These are phyloP conservation scores for Siniperca obscura DNA, from an alignment of 2,797 vertebrate species.

Conservation along the genomic window DNA sequence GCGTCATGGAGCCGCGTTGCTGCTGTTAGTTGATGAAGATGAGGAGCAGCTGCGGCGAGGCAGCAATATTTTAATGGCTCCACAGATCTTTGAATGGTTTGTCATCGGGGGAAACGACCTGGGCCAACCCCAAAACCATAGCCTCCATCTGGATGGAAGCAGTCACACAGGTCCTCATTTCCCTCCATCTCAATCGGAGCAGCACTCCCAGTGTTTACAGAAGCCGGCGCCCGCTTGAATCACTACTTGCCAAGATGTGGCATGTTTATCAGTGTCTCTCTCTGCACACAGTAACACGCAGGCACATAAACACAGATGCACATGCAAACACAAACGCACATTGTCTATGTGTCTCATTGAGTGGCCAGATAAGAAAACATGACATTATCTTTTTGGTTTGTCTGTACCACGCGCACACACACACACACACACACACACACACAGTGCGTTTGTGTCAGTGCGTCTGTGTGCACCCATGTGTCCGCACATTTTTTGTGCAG, in stretches of 20 bases:
- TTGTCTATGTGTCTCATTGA: slow-evolving; percentile 64
- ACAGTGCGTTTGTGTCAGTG: not conserved
- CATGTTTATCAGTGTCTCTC: slow-evolving; percentile 71
- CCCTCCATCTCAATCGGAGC: slow-evolving; percentile 67
- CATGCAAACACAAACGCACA: slow-evolving; percentile 61
- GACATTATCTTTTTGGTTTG: slow-evolving; percentile 69
- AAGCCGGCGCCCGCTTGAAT: slow-evolving; percentile 59
- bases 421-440: slow-evolving; percentile 18
- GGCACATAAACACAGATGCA: slow-evolving; percentile 60
- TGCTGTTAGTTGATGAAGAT: slow-evolving; percentile 65
- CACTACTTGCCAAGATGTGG: slow-evolving; percentile 69
- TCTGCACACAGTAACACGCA: slow-evolving; percentile 43
- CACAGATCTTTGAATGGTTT: slow-evolving; percentile 64
- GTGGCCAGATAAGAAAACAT: slow-evolving; percentile 76
- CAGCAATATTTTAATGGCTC: slow-evolving; percentile 64
- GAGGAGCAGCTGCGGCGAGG: slow-evolving; percentile 64
- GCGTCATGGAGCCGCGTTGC: slow-evolving; percentile 31
- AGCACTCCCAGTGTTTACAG: slow-evolving; percentile 64
- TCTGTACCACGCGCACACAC: slow-evolving; percentile 15
- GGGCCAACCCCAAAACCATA: slow-evolving; percentile 65
- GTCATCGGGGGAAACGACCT: slow-evolving; percentile 42
- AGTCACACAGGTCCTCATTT: slow-evolving; percentile 68
- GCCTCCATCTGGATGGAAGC: slow-evolving; percentile 71
- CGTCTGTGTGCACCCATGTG: not conserved
- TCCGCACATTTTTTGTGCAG: slow-evolving; percentile 36